A percentile compares a stretch with the other conserved stretches of the same genome.
Evolutionary conservation across 2,113 vertebrate species (phyloP).

Genomic region (Lasiurus borealis): DNA sequence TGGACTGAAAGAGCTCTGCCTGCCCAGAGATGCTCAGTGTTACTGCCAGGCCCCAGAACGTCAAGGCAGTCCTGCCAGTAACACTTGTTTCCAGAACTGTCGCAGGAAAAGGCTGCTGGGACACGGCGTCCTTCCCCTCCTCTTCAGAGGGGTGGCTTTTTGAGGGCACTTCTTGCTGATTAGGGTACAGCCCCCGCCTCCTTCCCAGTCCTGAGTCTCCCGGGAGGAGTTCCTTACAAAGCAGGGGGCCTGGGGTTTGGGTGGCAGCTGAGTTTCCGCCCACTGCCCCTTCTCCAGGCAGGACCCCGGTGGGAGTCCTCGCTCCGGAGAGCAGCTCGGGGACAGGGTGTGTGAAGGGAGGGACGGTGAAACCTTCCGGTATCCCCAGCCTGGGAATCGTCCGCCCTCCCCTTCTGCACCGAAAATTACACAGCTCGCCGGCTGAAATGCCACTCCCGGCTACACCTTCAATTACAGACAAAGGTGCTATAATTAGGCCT

Average conservation of each 20-base stretch:
- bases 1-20: background rate
- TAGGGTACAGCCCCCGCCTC: background rate
- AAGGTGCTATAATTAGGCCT: slow-evolving; percentile 80
- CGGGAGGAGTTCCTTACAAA: background rate
- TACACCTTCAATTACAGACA: slow-evolving; percentile 79
- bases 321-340: background rate
- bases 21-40: background rate
- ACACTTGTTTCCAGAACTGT: background rate
- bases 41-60: background rate
- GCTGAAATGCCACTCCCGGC: slow-evolving; percentile 58
- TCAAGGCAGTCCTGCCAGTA: background rate
- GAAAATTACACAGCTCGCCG: slow-evolving; percentile 75
- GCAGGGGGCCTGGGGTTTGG: background rate
- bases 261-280: background rate
- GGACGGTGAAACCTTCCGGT: background rate
- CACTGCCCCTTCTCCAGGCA: background rate
- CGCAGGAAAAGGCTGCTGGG: slow-evolving; percentile 20
- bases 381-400: slow-evolving; percentile 61
- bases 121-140: background rate
- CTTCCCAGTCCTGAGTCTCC: background rate
- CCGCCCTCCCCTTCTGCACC: slow-evolving; percentile 50
- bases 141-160: background rate
- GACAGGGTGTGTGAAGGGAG: slow-evolving; percentile 2
- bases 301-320: too few relatives aligned
- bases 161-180: background rate